Percentiles rank a stretch among this genome's conserved stretches.
phyloP scores from a whole-genome alignment of 92 coral and sea anemone genomes.

The Blastomussa wellsi region DNA sequence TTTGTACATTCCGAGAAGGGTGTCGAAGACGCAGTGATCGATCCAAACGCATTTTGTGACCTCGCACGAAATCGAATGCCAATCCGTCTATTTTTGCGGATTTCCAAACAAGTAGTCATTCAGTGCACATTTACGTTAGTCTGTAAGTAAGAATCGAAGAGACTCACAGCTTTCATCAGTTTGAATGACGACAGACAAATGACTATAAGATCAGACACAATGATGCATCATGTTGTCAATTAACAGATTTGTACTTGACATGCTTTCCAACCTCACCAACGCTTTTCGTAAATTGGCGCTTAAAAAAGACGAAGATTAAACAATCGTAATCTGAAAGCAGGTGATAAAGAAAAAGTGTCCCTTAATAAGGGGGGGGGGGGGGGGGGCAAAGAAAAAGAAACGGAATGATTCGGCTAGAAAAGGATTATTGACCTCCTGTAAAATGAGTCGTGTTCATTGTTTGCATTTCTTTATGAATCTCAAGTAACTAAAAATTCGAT shows the following conservation, averaged over 20 bases:
- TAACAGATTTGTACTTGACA: slow-evolving; percentile 14
- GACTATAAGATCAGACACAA: background rate
- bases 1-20: background rate
- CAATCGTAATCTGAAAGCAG: background rate
- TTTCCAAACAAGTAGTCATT: background rate
- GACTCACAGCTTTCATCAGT: background rate
- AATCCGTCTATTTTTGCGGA: background rate
- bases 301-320: background rate
- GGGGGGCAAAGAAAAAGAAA: background rate
- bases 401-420: background rate
- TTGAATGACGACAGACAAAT: slow-evolving; percentile 15
- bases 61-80: background rate
- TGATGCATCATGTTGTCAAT: background rate
- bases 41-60: background rate
- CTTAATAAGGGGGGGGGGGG: too few relatives aligned
- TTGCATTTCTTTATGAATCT: background rate
- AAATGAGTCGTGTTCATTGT: background rate
- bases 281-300: background rate
- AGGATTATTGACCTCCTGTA: background rate
- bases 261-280: background rate
- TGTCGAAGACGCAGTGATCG: background rate
- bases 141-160: background rate
- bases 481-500: background rate
- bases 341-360: background rate
- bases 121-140: background rate